Percentiles rank a stretch among this genome's conserved stretches.
Evolutionary conservation across 2,888 invertebrate genomes (phyloP).

Genomic region (Theretra japonica): DNA sequence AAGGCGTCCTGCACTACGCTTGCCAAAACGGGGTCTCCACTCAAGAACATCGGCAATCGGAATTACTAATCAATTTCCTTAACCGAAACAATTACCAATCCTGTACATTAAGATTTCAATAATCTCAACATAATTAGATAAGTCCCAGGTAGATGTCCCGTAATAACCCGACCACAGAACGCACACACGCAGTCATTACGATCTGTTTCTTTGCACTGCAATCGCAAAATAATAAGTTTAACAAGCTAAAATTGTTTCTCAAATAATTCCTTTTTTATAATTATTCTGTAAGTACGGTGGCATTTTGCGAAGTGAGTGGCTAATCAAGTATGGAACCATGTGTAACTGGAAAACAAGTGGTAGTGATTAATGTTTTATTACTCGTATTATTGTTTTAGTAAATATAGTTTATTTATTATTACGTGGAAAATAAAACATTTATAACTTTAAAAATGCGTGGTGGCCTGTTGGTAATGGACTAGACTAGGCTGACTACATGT

Average conservation of each 20-base stretch:
- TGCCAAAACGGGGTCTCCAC: too few relatives aligned
- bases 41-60: too few relatives aligned
- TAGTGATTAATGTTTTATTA: too few relatives aligned
- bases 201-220: slow-evolving; percentile 25
- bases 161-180: slow-evolving; percentile 18
- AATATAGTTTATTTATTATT: too few relatives aligned
- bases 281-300: neutral
- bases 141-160: slow-evolving; percentile 2
- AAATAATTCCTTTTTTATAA: neutral
- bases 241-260: slow-evolving; percentile 19
- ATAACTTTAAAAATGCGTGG: too few relatives aligned
- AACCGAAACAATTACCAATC: neutral
- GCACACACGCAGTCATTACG: slow-evolving; percentile 11
- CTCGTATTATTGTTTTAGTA: too few relatives aligned
- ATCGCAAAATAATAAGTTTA: slow-evolving; percentile 13
- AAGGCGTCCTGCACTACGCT: too few relatives aligned
- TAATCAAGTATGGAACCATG: too few relatives aligned
- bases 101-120: slow-evolving; percentile 15
- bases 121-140: slow-evolving; percentile 13
- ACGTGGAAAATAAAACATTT: too few relatives aligned
- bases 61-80: neutral
- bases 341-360: neutral
- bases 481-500: too few relatives aligned
- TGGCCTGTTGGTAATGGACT: too few relatives aligned
- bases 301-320: too few relatives aligned